phyloP scores from a whole-genome alignment of 2,888 invertebrate species.

The Imbricaverruca yamaguchii region DNA sequence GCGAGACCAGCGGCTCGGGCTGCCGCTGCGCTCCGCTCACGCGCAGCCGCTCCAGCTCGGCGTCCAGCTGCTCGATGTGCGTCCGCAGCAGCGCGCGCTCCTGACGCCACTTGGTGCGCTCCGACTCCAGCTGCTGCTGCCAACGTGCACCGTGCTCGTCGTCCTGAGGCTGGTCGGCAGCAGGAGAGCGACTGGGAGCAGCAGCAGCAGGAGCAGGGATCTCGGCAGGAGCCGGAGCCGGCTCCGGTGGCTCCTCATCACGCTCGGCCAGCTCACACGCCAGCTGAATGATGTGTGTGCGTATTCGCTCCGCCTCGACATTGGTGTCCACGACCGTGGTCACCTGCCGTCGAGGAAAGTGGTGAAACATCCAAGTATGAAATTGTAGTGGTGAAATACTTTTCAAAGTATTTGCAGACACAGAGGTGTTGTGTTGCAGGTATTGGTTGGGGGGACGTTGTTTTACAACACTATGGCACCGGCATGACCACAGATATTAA shows the following conservation, averaged over 20 bases:
- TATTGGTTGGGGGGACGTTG: too few relatives aligned
- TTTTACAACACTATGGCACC: too few relatives aligned
- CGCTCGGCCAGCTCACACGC: neutral
- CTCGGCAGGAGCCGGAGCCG: neutral
- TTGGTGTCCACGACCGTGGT: neutral
- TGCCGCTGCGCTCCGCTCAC: neutral
- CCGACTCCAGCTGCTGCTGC: slow-evolving; percentile 4
- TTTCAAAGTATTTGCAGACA: too few relatives aligned
- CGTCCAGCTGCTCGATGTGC: slow-evolving; percentile 9
- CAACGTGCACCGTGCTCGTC: neutral
- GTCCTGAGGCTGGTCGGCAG: neutral
- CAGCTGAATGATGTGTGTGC: neutral
- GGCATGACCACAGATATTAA: too few relatives aligned
- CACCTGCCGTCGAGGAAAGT: neutral
- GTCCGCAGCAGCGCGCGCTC: neutral
- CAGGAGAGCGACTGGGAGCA: neutral
- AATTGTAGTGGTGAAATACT: too few relatives aligned
- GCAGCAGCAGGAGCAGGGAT: neutral
- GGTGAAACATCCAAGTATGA: neutral
- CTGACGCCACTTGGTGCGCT: slow-evolving; percentile 2
- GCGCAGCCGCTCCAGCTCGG: slow-evolving; percentile 11
- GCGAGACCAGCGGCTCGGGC: neutral
- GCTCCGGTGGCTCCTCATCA: neutral
- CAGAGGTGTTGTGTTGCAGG: too few relatives aligned
- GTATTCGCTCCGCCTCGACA: neutral